phyloP scores from a whole-genome alignment of 2,113 vertebrate genomes.

The Corythoichthys intestinalis region DNA sequence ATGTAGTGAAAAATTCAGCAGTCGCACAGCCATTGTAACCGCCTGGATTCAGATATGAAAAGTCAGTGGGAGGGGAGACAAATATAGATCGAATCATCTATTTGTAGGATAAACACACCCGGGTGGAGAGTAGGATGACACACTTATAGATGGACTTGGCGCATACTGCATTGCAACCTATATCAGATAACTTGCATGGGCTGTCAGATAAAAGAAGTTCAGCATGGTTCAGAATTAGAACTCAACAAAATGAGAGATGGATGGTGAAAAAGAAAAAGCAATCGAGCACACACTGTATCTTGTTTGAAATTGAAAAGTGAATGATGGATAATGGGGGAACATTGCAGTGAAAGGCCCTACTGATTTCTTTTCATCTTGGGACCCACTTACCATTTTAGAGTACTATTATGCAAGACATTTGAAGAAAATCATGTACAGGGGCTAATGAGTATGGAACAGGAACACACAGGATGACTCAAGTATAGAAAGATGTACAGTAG shows the following conservation, averaged over 20 bases:
- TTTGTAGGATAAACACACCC: not conserved
- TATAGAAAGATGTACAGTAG: not conserved
- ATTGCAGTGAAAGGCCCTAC: no score
- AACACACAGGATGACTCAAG: not conserved
- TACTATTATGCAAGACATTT: no score
- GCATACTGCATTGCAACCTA: not conserved
- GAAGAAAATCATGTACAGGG: no score
- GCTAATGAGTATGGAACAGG: not conserved
- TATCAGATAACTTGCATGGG: not conserved
- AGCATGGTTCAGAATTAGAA: not conserved
- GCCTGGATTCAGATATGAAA: not conserved
- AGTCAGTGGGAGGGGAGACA: not conserved
- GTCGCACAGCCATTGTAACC: not conserved
- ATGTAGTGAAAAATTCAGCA: not conserved
- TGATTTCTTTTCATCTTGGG: no score
- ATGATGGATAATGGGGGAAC: no score
- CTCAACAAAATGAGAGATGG: not conserved
- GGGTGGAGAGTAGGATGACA: not conserved
- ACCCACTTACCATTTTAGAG: no score
- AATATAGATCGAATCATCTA: constrained; percentile 1
- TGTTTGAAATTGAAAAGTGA: no score
- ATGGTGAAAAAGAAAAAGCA: not conserved
- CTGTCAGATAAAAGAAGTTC: not conserved
- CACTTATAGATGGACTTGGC: not conserved
- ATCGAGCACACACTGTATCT: not conserved